Conservation (phyloP, 2,888 invertebrate species). For the Drosophila neonasuta region DNA sequence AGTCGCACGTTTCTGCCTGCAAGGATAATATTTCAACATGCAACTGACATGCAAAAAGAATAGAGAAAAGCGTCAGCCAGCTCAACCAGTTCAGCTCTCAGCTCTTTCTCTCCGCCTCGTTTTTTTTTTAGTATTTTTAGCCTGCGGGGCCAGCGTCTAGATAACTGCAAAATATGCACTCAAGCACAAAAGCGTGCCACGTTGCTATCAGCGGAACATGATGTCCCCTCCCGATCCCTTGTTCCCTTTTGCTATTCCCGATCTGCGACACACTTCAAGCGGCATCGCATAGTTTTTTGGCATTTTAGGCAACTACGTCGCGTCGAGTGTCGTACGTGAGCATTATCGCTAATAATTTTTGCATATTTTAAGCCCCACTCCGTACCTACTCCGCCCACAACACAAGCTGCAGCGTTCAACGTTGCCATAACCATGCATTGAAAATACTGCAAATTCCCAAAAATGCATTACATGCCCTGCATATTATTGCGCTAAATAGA, state of each 20-base stretch:
- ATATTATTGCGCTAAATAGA: slow-evolving; percentile 49
- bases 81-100: slow-evolving; percentile 13
- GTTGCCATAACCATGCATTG: slow-evolving; percentile 34
- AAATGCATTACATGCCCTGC: slow-evolving; percentile 60
- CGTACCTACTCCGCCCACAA: background rate
- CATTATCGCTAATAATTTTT: slow-evolving; percentile 79
- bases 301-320: slow-evolving; percentile 59
- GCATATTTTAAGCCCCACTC: slow-evolving; percentile 62
- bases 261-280: slow-evolving; percentile 3
- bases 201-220: slow-evolving; percentile 63
- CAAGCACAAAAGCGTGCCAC: slow-evolving; percentile 75
- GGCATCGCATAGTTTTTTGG: slow-evolving; percentile 35
- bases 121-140: slow-evolving; percentile 1
- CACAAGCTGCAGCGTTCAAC: slow-evolving; percentile 1
- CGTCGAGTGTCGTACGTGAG: slow-evolving; percentile 76
- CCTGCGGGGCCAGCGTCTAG: slow-evolving; percentile 54
- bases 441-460: slow-evolving; percentile 49
- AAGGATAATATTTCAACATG: slow-evolving; percentile 80
- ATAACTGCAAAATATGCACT: slow-evolving; percentile 76
- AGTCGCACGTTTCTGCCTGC: slow-evolving; percentile 80
- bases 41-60: slow-evolving; percentile 70
- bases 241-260: background rate
- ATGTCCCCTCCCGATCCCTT: slow-evolving; percentile 1
- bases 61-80: slow-evolving; percentile 28
- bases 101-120: slow-evolving; percentile 15